Evolutionary conservation across 2,888 invertebrate genomes (phyloP), one percentile per base, ranked within the genome.

Genomic region (Aplocera efformata): DNA sequence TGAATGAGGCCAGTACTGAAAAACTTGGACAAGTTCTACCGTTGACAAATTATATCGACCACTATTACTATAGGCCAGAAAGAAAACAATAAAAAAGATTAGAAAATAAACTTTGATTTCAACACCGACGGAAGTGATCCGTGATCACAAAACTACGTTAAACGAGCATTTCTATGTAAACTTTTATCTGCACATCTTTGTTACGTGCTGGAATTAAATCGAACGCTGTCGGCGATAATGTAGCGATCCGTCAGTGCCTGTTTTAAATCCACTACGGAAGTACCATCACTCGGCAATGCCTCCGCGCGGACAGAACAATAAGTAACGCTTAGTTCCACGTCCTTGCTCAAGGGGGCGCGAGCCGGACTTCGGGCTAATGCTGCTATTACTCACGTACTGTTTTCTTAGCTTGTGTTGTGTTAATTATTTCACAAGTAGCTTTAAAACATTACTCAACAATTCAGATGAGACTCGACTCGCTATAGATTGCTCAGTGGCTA

Each of bases 181-280:
- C 13, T 53, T 53, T 69, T 73, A 71, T 72, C 67, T 56, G 42
- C 48, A 57, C 56, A 60, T 69, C 64, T 67, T 48, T 58, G 59
- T 63, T 59, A 49, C 45, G 53, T 52, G 42, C 53, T 57, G 49
- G 63, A 72, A 73, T 77, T 75, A 74, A 77, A 77, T 76, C 66
- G 73, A 75, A 70, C 56, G 65, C 62, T 70, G 79, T 77, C 79
- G 76, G 64, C 75, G 72, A 73, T 79, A 80, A 79, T 79, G 79
- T 74, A 70, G 72, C 78, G 53, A 80, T 80, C 71, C 69, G 67
- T 81, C 80, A 80, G 72, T 78, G 79, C 70, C 78, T 70, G 68
- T 60, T 74, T 74, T 75, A 80, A 79, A 73, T 75, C 79, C 72
- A 63, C 63, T 66, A 61, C 63, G 68, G 70, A 68, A 74, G 74